Evolutionary conservation across 2,113 vertebrate species (phyloP).

Genomic region (Sander vitreus): DNA sequence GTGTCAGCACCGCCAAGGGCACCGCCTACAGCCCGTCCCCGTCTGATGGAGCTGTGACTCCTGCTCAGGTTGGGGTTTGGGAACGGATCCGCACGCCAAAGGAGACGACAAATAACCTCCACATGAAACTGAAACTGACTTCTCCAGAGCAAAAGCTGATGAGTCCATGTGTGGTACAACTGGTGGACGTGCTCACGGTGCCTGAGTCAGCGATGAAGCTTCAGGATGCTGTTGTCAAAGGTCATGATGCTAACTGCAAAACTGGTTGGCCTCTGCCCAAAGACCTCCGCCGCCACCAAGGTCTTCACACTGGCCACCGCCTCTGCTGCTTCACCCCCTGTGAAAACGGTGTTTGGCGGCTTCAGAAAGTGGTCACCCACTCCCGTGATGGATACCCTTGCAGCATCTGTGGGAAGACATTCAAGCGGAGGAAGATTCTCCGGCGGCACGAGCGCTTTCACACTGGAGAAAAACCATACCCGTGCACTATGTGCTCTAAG

Average conservation of each 20-base stretch:
- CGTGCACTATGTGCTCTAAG: constrained; percentile 73
- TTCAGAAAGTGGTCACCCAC: constrained; percentile 59
- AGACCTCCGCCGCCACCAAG: constrained; percentile 81
- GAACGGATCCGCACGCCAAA: constrained; percentile 34
- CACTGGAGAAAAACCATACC: constrained; percentile 79
- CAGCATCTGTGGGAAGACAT: constrained; percentile 74
- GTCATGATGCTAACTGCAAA: background rate
- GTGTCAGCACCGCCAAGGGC: constrained; percentile 61
- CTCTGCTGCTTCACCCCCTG: constrained; percentile 81
- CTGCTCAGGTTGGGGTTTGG: constrained; percentile 42
- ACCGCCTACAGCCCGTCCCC: constrained; percentile 60
- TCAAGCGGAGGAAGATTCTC: constrained; percentile 79
- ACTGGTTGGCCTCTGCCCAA: constrained; percentile 51
- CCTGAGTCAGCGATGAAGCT: background rate
- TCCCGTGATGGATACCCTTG: constrained; percentile 67
- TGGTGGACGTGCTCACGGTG: constrained; percentile 74
- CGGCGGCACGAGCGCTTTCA: constrained; percentile 83
- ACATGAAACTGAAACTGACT: constrained; percentile 65
- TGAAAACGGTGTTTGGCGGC: constrained; percentile 75
- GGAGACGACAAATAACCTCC: constrained; percentile 51
- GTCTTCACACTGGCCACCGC: constrained; percentile 80
- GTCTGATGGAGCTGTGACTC: constrained; percentile 52
- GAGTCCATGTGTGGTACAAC: constrained; percentile 72
- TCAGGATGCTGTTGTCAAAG: background rate
- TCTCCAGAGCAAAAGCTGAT: constrained; percentile 64